Evolutionary conservation across 2,113 vertebrate genomes (phyloP).

Genomic region (Kobus ellipsiprymnus): DNA sequence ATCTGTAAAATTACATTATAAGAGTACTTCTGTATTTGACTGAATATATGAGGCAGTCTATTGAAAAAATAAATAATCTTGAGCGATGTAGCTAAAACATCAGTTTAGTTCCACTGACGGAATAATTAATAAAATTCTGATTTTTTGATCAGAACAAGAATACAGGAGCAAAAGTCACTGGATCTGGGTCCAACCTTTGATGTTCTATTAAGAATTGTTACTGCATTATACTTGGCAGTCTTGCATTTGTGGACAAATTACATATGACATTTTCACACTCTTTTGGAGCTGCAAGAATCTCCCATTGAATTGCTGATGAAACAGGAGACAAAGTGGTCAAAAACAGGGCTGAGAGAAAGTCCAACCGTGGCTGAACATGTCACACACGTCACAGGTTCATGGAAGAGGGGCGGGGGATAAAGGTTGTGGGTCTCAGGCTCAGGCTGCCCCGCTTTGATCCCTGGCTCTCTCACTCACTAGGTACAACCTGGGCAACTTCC

Average conservation of each 20-base stretch:
- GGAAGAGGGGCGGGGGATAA: fast-evolving
- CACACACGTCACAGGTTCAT: fast-evolving
- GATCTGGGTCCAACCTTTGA: neutral
- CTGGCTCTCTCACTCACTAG: neutral
- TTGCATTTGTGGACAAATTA: neutral
- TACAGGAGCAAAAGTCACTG: neutral
- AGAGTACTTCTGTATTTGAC: neutral
- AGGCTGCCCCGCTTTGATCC: fast-evolving
- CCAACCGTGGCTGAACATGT: fast-evolving
- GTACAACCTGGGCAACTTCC: neutral
- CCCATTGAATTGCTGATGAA: neutral
- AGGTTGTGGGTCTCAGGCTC: neutral
- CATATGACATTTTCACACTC: neutral
- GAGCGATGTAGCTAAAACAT: neutral
- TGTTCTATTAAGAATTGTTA: neutral
- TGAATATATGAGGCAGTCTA: neutral
- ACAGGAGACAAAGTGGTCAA: neutral
- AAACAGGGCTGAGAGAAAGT: neutral
- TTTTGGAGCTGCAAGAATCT: neutral
- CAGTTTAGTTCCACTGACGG: neutral
- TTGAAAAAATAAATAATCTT: neutral
- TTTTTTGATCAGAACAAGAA: neutral
- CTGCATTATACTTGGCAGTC: neutral
- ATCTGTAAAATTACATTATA: neutral
- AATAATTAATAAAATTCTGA: neutral